Evolutionary conservation across 1,140 invertebrate species (phyloP).

Genomic region (Thrips palmi): DNA sequence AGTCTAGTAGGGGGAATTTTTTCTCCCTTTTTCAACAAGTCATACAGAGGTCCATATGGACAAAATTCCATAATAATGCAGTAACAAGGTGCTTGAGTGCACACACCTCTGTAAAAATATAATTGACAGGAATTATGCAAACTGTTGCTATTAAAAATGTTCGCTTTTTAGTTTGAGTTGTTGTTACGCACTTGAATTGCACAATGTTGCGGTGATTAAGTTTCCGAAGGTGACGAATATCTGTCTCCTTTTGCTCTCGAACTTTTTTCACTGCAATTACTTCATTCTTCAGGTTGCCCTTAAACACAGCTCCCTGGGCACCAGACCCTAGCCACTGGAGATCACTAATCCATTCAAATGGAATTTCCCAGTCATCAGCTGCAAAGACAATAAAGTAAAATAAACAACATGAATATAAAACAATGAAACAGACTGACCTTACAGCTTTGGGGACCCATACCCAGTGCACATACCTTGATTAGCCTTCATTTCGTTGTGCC

Average conservation of each 20-base stretch:
- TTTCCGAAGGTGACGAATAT: conserved; percentile 84
- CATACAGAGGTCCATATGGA: conserved; percentile 84
- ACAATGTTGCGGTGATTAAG: conserved; percentile 95
- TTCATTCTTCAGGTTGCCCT: conserved; percentile 64
- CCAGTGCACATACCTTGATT: conserved; percentile 23
- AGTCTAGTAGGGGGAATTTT: conserved; percentile 67
- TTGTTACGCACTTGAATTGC: conserved; percentile 58
- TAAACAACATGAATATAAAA: conserved; percentile 1
- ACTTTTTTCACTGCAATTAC: conserved; percentile 95
- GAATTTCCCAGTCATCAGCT: conserved; percentile 82
- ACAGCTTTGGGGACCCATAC: not conserved
- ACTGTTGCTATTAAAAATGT: not conserved
- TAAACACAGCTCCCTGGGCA: conserved; percentile 91
- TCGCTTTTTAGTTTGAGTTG: not conserved
- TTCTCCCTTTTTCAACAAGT: conserved; percentile 64
- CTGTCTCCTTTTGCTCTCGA: conserved; percentile 78
- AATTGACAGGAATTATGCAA: conserved; percentile 5
- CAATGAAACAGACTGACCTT: not conserved
- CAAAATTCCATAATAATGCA: conserved; percentile 98
- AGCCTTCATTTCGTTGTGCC: conserved; percentile 46
- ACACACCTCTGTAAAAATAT: conserved; percentile 55
- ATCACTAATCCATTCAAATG: conserved; percentile 81
- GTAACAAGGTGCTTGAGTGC: conserved; percentile 80
- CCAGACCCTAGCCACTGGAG: conserved; percentile 87
- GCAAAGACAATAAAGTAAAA: conserved; percentile 16